Evolutionary conservation across 1,140 invertebrate genomes (phyloP).

Genomic region (Trachelipus rathkii): DNA sequence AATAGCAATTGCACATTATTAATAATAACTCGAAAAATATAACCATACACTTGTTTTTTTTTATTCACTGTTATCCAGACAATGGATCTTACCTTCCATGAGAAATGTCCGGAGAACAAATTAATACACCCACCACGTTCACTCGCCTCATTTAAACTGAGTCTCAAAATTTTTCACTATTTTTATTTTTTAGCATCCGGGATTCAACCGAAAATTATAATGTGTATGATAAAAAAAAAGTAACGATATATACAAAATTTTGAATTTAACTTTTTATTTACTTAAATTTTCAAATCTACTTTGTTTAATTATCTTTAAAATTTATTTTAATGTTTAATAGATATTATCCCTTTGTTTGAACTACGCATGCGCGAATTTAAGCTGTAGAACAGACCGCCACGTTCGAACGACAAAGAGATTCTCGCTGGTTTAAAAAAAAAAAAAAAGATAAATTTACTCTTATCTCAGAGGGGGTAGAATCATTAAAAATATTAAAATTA

Average conservation of each 20-base stretch:
- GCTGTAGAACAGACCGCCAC: background rate
- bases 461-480: background rate
- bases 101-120: constrained; percentile 2
- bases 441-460: background rate
- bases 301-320: background rate
- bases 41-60: background rate
- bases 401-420: background rate
- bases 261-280: background rate
- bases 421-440: background rate
- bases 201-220: background rate
- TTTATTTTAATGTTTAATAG: background rate
- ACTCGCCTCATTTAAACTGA: background rate
- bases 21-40: background rate
- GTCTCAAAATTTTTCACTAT: background rate
- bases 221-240: background rate
- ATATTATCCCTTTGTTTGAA: background rate
- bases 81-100: background rate
- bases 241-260: background rate
- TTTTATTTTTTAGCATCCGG: constrained; percentile 8
- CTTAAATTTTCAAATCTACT: background rate
- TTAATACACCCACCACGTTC: background rate
- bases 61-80: background rate
- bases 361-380: background rate
- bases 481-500: too few relatives aligned
- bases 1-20: background rate